Evolutionary conservation across 2,888 invertebrate species (phyloP).

Genomic region (Pseudococcus viburni): DNA sequence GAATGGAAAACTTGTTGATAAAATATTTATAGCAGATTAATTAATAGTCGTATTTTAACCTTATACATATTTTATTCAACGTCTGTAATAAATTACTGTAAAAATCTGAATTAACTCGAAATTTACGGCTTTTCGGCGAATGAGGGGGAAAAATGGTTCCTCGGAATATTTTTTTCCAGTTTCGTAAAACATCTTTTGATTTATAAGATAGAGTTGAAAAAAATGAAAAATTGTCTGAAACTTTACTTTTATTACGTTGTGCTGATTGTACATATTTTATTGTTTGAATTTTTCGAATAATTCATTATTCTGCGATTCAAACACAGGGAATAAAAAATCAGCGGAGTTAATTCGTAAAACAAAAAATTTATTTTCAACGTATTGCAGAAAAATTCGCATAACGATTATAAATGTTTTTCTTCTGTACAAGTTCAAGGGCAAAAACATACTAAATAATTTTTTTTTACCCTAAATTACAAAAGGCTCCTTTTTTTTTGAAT

Average conservation of each 20-base stretch:
- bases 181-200: constrained; percentile 33
- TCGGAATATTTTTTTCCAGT: constrained; percentile 28
- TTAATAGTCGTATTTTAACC: background rate
- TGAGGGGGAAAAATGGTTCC: background rate
- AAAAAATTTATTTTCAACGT: background rate
- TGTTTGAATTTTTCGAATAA: constrained; percentile 50
- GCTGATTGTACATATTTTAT: constrained; percentile 56
- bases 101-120: constrained; percentile 54
- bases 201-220: constrained; percentile 52
- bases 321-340: background rate
- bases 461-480: background rate
- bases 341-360: constrained; percentile 10
- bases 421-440: background rate
- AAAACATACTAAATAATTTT: background rate
- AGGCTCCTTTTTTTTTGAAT: background rate
- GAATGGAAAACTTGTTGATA: background rate
- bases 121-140: constrained; percentile 36
- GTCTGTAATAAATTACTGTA: constrained; percentile 37
- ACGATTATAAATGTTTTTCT: no score
- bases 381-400: background rate
- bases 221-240: constrained; percentile 24
- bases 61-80: constrained; percentile 43
- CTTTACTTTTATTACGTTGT: constrained; percentile 47
- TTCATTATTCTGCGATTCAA: background rate
- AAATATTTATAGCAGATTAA: constrained; percentile 31